These are phyloP conservation scores for Vandiemenella viatica DNA, from an alignment of 2,888 invertebrate species.

Conservation along the genomic window DNA sequence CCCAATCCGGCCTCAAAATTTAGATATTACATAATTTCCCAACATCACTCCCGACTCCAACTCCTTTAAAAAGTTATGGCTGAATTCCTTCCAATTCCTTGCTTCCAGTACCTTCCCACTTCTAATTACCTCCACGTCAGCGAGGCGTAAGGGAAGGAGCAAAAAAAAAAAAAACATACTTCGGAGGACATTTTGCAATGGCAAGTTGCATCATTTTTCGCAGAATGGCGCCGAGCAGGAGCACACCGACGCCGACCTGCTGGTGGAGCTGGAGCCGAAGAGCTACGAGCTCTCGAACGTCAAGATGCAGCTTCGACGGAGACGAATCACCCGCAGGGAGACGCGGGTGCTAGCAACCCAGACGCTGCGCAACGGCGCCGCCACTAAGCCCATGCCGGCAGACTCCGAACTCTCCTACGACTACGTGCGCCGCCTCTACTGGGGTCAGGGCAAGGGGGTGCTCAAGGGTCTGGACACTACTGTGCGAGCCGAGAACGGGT, in stretches of 20 bases:
- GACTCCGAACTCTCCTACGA: constrained; percentile 60
- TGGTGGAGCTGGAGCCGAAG: constrained; percentile 66
- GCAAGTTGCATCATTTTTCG: too few relatives aligned
- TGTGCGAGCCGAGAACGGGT: constrained; percentile 42
- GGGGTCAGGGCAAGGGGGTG: constrained; percentile 64
- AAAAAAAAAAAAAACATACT: too few relatives aligned
- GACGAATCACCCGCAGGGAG: constrained; percentile 26
- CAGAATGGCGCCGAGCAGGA: constrained; percentile 37
- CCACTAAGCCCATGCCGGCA: constrained; percentile 30
- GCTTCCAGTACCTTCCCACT: too few relatives aligned
- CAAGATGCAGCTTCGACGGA: constrained; percentile 39
- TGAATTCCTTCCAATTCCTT: too few relatives aligned
- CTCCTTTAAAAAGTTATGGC: too few relatives aligned
- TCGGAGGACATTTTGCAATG: too few relatives aligned
- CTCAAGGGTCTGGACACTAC: constrained; percentile 52
- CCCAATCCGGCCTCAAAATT: too few relatives aligned
- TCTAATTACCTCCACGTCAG: too few relatives aligned
- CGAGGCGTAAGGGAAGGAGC: too few relatives aligned
- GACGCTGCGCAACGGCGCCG: constrained; percentile 32
- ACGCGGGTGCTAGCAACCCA: constrained; percentile 27
- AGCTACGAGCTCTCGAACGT: constrained; percentile 57
- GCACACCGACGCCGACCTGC: constrained; percentile 53
- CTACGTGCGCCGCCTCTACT: constrained; percentile 53
- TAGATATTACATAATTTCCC: too few relatives aligned
- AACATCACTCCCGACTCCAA: too few relatives aligned